phyloP scores from a whole-genome alignment of 1,140 invertebrate species.

The Drosophila simulans region DNA sequence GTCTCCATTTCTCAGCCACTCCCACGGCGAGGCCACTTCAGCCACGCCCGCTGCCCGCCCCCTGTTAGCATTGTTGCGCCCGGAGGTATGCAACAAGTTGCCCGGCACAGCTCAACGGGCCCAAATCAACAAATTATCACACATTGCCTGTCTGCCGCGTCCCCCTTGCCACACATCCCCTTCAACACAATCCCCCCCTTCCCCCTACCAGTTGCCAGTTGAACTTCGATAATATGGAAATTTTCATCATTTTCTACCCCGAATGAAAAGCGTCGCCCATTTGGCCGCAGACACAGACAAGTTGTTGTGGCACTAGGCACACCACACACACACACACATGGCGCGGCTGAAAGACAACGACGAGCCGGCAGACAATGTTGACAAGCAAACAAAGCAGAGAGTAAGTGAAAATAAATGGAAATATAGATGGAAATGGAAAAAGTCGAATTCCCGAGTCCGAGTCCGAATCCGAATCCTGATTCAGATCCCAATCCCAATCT shows the following conservation, averaged over 20 bases:
- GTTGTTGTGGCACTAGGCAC: slow-evolving; percentile 46
- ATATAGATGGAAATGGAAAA: slow-evolving; percentile 28
- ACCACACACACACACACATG: slow-evolving; percentile 4
- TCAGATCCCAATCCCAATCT: slow-evolving; percentile 6
- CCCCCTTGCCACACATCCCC: background rate
- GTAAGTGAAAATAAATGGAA: slow-evolving; percentile 71
- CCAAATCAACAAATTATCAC: slow-evolving; percentile 77
- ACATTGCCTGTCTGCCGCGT: slow-evolving; percentile 34
- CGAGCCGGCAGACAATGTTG: slow-evolving; percentile 59
- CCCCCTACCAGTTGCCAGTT: background rate
- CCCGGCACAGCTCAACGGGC: slow-evolving; percentile 10
- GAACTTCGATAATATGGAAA: slow-evolving; percentile 79
- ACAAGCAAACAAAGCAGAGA: slow-evolving; percentile 57
- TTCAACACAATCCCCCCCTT: background rate
- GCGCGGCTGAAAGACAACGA: slow-evolving; percentile 19
- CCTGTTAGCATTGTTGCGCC: slow-evolving; percentile 39
- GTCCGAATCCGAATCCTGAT: slow-evolving; percentile 10
- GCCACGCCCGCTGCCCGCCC: slow-evolving; percentile 4
- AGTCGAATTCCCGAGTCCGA: background rate
- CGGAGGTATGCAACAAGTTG: slow-evolving; percentile 68
- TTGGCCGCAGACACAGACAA: slow-evolving; percentile 59
- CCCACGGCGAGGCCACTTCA: background rate
- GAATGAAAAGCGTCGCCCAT: slow-evolving; percentile 46
- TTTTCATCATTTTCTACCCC: slow-evolving; percentile 73
- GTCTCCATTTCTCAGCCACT: slow-evolving; percentile 6